These are phyloP conservation scores for Microchrysa polita DNA, from an alignment of 2,888 invertebrate species.

Conservation along the genomic window DNA sequence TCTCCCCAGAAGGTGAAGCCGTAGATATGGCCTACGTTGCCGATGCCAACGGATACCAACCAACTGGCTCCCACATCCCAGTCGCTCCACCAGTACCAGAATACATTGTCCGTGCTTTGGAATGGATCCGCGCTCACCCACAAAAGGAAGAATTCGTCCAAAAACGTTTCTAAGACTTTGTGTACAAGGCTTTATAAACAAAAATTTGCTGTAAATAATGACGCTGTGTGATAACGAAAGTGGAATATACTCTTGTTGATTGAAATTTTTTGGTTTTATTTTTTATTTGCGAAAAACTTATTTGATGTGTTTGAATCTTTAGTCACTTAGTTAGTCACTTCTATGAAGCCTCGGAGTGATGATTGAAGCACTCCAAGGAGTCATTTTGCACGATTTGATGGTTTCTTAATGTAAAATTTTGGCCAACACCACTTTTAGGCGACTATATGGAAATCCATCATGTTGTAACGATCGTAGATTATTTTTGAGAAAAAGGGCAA, in stretches of 20 bases:
- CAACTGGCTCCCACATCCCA: slow-evolving; percentile 41
- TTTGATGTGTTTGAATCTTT: no score
- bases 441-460: no score
- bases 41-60: slow-evolving; percentile 42
- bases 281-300: slow-evolving; percentile 7
- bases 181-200: background rate
- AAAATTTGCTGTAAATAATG: background rate
- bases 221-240: slow-evolving; percentile 29
- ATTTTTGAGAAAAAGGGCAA: no score
- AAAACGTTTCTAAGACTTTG: slow-evolving; percentile 20
- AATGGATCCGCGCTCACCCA: slow-evolving; percentile 43
- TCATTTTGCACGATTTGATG: no score
- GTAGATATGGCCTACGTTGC: slow-evolving; percentile 56
- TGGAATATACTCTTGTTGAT: slow-evolving; percentile 34
- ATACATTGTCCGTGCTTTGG: slow-evolving; percentile 40
- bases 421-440: no score
- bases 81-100: slow-evolving; percentile 43
- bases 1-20: slow-evolving; percentile 67
- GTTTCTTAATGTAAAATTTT: no score
- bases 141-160: slow-evolving; percentile 15
- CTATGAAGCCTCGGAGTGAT: no score
- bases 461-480: no score
- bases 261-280: background rate
- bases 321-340: no score
- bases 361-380: no score